Evolutionary conservation across 2,888 invertebrate species (phyloP).

Genomic region (Microchrysa polita): DNA sequence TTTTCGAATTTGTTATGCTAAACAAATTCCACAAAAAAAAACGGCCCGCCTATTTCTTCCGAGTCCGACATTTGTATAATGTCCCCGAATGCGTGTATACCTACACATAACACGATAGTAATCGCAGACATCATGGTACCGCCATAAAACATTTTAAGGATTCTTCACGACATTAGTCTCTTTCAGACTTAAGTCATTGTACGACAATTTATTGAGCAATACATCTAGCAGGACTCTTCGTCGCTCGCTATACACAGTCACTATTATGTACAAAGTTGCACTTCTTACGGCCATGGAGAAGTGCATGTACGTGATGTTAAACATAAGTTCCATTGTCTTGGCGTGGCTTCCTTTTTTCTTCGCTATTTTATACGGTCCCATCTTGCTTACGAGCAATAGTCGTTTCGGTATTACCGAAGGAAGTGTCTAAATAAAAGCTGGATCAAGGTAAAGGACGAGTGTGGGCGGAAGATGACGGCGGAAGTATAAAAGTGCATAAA

Average conservation of each 20-base stretch:
- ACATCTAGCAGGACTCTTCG: constrained; percentile 20
- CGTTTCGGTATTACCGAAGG: too few relatives aligned
- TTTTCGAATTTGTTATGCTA: too few relatives aligned
- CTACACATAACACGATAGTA: too few relatives aligned
- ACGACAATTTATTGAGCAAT: constrained; percentile 36
- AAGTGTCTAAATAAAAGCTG: too few relatives aligned
- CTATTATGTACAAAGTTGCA: background rate
- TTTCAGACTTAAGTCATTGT: constrained; percentile 24
- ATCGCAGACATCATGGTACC: constrained; percentile 30
- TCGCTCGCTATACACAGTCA: background rate
- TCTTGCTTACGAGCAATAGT: too few relatives aligned
- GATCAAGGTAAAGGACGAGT: too few relatives aligned
- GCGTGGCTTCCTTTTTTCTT: background rate
- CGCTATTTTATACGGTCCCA: too few relatives aligned
- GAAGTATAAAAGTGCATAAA: background rate
- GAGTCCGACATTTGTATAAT: background rate
- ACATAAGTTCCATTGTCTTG: background rate
- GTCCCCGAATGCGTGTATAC: background rate
- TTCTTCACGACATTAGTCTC: constrained; percentile 23
- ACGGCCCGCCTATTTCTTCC: background rate
- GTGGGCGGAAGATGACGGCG: too few relatives aligned
- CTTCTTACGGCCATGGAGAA: constrained; percentile 15
- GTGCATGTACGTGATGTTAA: constrained; percentile 22
- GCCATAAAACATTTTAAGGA: constrained; percentile 30
- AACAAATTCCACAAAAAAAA: background rate